Evolutionary conservation across 1,140 invertebrate genomes (phyloP), one percentile per base, ranked within the genome.

Genomic region (Aphidius ervi): DNA sequence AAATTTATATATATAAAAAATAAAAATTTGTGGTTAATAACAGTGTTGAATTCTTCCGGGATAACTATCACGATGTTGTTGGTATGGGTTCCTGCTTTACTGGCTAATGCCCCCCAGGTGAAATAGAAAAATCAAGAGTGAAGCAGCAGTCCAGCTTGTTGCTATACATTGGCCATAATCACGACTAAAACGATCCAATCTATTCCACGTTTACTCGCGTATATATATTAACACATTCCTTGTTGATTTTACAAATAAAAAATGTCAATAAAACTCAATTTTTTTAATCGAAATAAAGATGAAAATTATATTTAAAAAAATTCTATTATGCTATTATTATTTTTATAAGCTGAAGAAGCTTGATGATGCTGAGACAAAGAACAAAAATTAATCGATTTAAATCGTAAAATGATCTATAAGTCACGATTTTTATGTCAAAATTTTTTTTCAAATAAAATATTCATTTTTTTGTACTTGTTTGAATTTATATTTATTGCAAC

Each of bases 21-120:
- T 58, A 65, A 65, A 62, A 62, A 62, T 59, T 41, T 37, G 58
- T 60, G 40, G 61, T 65, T 65, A 65, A 65, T 65, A 65, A 62
- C 63, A 65, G 63, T 65, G 63, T 46, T 41, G 31, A 31, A 54
- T 50, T 53, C 60, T 65, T 62, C 63, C 63, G 63, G 63, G 63
- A 65, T 62, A 65, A 55, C 50, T 49, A 62, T 56, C 55, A 56
- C 37, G 56, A 58, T 31, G 40, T 5, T 52, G 37, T 52, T 31
- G 23, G 5, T 48, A 6, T 41, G 37, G 40, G 50, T 57, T 49
- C 16, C 9, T 39, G 6, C 53, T 46, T 31, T n/a, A 16, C 16
- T 16, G 16, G 16, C 16, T 16, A 43, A n/a, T 40, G 7, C 42
- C 20, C 46, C 7, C 9, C 46, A 8, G 8, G 39, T 10, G 16